A percentile compares a stretch with the other conserved stretches of the same genome.
Evolutionary conservation across 1,140 invertebrate species (phyloP).

Genomic region (Drosophila micromelanica): DNA sequence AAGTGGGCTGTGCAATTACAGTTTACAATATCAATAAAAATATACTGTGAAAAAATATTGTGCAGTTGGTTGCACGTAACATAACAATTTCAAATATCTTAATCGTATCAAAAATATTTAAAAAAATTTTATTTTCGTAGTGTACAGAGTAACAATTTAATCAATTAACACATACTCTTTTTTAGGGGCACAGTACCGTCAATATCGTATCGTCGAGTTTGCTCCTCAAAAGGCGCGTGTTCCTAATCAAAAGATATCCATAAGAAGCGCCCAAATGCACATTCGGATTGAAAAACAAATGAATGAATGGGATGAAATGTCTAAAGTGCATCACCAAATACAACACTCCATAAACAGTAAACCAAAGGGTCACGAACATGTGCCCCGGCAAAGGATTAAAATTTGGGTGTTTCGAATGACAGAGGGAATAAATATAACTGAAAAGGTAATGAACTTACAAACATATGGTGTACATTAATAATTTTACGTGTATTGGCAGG

Average conservation of each 20-base stretch:
- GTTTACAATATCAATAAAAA: no score
- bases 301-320: constrained; percentile 23
- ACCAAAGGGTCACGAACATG: constrained; percentile 29
- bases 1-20: no score
- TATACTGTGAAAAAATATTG: no score
- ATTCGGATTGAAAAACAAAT: constrained; percentile 71
- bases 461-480: background rate
- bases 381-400: constrained; percentile 49
- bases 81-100: no score
- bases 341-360: constrained; percentile 38
- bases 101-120: no score
- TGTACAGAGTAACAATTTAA: background rate
- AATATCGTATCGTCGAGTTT: constrained; percentile 93
- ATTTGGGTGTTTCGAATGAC: constrained; percentile 78
- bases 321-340: constrained; percentile 6
- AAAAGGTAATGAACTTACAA: constrained; percentile 49
- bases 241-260: constrained; percentile 85
- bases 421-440: constrained; percentile 60
- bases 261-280: constrained; percentile 75
- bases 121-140: no score
- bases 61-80: no score
- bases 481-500: constrained; percentile 78
- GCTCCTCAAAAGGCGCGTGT: constrained; percentile 87
- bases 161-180: background rate
- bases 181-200: constrained; percentile 87